phyloP scores from a whole-genome alignment of 37 sponge, comb jelly and placozoan genomes.

The Halichondria panicea region DNA sequence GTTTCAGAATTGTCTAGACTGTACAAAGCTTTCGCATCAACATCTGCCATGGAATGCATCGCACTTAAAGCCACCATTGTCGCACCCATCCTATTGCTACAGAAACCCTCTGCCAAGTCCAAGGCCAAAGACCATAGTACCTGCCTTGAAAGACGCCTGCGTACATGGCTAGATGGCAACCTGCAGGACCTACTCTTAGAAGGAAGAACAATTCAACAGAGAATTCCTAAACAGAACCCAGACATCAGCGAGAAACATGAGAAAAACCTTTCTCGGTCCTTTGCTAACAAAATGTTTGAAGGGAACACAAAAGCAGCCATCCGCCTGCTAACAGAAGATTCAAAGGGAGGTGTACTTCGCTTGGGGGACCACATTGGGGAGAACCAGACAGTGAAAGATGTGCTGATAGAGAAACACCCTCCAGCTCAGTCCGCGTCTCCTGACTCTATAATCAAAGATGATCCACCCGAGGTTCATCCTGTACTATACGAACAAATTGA shows the following conservation, averaged over 20 bases:
- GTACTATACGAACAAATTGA: no score
- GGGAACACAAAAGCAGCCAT: no score
- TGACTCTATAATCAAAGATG: neutral
- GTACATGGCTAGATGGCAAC: no score
- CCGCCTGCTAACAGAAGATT: no score
- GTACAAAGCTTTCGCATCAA: neutral
- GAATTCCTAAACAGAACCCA: no score
- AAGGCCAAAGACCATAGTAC: conserved; percentile 10
- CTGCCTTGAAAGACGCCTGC: no score
- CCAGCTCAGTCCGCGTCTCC: neutral
- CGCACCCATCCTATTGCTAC: conserved; percentile 1
- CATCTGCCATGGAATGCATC: conserved; percentile 19
- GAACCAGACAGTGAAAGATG: neutral
- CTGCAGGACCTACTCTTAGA: no score
- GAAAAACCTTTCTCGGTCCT: no score
- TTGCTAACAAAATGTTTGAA: no score
- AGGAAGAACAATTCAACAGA: no score
- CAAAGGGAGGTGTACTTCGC: no score
- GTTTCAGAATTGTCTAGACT: conserved; percentile 14
- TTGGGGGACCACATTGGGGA: neutral
- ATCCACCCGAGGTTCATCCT: neutral
- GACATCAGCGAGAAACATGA: no score
- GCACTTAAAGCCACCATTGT: conserved; percentile 15
- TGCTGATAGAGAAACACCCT: neutral
- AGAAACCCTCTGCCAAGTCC: conserved; percentile 9